Conservation (phyloP, 2,888 invertebrate genomes). For the Morpho helenor region DNA sequence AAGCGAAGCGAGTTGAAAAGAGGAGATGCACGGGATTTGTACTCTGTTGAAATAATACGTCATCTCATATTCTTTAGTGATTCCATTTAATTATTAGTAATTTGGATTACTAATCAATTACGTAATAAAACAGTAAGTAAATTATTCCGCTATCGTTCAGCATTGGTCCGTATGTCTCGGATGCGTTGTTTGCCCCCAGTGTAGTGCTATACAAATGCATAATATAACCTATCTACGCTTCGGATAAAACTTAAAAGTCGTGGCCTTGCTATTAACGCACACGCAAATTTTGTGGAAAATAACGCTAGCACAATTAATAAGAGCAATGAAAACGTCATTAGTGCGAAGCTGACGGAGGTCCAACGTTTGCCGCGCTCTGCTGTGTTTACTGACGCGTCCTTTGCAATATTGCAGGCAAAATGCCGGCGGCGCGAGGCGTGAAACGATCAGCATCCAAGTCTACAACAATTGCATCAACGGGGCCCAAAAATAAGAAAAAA, state of each 20-base stretch:
- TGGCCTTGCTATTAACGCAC: constrained; percentile 63
- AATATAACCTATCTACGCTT: constrained; percentile 73
- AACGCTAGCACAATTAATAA: constrained; percentile 62
- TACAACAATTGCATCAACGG: constrained; percentile 51
- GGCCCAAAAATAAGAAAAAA: constrained; percentile 73
- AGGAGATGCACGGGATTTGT: constrained; percentile 64
- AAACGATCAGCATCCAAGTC: constrained; percentile 73
- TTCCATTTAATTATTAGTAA: constrained; percentile 44
- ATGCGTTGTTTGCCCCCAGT: constrained; percentile 69
- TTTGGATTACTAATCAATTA: constrained; percentile 40
- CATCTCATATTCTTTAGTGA: constrained; percentile 57
- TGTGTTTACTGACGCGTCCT: constrained; percentile 68
- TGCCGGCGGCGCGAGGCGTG: constrained; percentile 75
- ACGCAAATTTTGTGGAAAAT: constrained; percentile 52
- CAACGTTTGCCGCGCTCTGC: constrained; percentile 61
- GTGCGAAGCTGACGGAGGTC: constrained; percentile 44
- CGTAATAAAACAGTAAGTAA: constrained; percentile 63
- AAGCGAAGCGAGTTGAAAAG: constrained; percentile 61
- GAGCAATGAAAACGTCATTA: constrained; percentile 64
- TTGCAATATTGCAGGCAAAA: constrained; percentile 73
- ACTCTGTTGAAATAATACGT: constrained; percentile 70
- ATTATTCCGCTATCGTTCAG: constrained; percentile 31
- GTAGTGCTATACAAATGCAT: constrained; percentile 73
- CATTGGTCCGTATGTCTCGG: constrained; percentile 41
- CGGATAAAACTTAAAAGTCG: constrained; percentile 65